Evolutionary conservation across 37 sponge, comb jelly and placozoan genomes (phyloP), one percentile per base, ranked within the genome.

Genomic region (Eunapius fragilis): DNA sequence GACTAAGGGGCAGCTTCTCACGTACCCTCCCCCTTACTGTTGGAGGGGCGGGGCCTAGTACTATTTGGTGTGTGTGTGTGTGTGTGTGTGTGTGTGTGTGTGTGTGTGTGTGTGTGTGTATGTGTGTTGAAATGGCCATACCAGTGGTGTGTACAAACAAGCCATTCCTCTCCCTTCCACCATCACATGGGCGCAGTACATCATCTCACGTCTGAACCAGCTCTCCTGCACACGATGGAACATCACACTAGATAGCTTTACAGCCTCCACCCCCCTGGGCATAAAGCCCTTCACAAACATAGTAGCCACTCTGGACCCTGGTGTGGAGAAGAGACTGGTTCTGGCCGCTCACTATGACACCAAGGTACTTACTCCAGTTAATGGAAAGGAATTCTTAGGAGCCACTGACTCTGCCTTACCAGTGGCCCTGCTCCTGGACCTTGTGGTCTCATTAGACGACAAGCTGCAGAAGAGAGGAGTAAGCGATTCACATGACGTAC

Each of bases 371-470:
- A 36, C 67, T 9, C 78, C 85, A 25, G 38, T 22, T 0, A 71
- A 38, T 48, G 87, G 82, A 5, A 73, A 67, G 50, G 71, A 48
- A 79, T 96, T 98, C 70, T 79, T 96, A 3, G 99, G 96, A 27
- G 99, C 99, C 22, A 95, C 95, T 70, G 99, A 99, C 87, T 99
- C 99, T 33, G 99, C 99, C 37, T 88, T 97, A 19, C 95, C 99
- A 2, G 96, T 95, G 74, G 99, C 99, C 11, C 91, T 99, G 80
- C 91, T 99, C 10, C 70, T 99, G 14, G 96, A 94, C 77, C 49
- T 96, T 37, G 89, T 89, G 6, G 80, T 90, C 35, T 74, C 91
- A 22, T 93, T 95, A 32, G 86, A 96, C 79, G 73, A 77, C 6
- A 94, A 94, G 68, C 84, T 94, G 24, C 80, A 82, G 25, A 67